Evolutionary conservation across 2,113 vertebrate genomes (phyloP), one percentile per base, ranked within the genome.

Genomic region (Campylomormyrus tamandua): DNA sequence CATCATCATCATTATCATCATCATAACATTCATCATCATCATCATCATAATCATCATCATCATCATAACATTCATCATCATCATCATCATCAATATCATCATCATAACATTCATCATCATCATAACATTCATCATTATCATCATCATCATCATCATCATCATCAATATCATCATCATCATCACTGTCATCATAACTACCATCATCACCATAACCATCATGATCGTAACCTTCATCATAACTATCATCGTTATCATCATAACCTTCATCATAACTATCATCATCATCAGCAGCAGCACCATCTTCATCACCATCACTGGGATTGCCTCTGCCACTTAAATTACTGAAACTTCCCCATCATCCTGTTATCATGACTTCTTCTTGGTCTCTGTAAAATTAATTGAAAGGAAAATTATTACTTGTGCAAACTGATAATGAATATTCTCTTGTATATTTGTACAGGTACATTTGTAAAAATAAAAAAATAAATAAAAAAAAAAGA

Each of bases 401-500:
- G 90, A 93, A 93, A 92, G 91, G 94, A 91, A 91, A 91, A 90
- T 90, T 50, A 91, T 94, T 91, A 87, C 87, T 91, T 93, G 95
- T 94, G 94, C 91, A 92, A 93, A 94, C 92, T 94, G 93, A 92
- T 88, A 94, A 93, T 89, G 92, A 94, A 95, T 95, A 93, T 94
- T 94, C 94, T 77, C 91, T 93, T 98, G 97, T 98, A 98, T 95
- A 97, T 97, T 97, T 99, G 98, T 98, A 98, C 97, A 99, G 97
- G 95, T 94, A 96, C 96, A 96, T 98, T 99, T 99, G 95, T 98
- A 97, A 97, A 77, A 77, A 77, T 6, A 17, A 66, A 62, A 27
- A 10, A 66, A 9, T 27, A 66, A 9, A 74, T 31, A 15, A 9
- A 74, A 15, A 97, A 97, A 77, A 77, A 74, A 74, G 5, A 3